Base-by-base conservation (phyloP, 2,113 vertebrate species). In the Mola mola region DNA sequence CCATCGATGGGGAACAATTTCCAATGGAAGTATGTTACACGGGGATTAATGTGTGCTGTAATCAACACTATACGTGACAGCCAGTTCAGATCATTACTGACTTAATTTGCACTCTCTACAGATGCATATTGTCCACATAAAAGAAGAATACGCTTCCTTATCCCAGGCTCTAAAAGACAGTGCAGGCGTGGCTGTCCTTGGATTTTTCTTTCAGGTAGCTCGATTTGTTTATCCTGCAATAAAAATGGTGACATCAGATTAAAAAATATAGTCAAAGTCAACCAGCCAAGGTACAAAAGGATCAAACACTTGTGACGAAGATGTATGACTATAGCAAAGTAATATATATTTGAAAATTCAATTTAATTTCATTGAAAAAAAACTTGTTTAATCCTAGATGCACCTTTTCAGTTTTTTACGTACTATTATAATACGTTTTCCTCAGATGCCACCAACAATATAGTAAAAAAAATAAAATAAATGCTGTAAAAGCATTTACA, bases 41-140 rank as follows among this genome's bases (percentile, higher is more conserved):
- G 0, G 2, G 5, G 2, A 26, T 25, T 1, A 5, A 42, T n/a
- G 13, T 29, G 9, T 52, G 36, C 21, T 9, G 2, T 10, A 19
- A 17, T 15, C 1, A 34, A n/a, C 9, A 5, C 5, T 6, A 4
- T 6, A 8, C 33, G 6, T 31, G 37, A 5, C 20, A 24, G n/a
- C 24, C 8, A 13, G n/a, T 29, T 24, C 2, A 29, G 13, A 50
- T 22, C 1, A 7, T 11, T 26, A 9, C 2, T 11, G 2, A 15
- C 16, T 5, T 29, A n/a, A n/a, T 40, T 20, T 22, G 5, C 52
- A 11, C 8, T 8, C 13, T 40, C 19, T 4, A 51, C 55, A 97
- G 96, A 85, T 96, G 69, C 95, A 97, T 2, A 38, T 97, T 0
- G 94, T 97, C 20, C 94, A 95, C 47, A 88, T 94, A 10, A 93